phyloP scores from a whole-genome alignment of 2,888 invertebrate species.

The Chrysina gloriosa region DNA sequence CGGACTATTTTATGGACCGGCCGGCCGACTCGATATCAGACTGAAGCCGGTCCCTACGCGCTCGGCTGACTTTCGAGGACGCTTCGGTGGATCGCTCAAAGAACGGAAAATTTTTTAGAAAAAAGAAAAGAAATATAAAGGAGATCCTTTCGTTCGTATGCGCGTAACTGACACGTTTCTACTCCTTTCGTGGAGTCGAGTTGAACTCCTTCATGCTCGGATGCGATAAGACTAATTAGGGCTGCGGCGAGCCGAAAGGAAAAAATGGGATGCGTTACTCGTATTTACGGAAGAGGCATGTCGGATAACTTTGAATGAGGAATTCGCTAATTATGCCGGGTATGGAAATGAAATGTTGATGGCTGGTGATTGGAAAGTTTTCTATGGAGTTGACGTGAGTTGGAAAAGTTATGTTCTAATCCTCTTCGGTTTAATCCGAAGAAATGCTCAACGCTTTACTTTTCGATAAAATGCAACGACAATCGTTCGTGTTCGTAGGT shows the following conservation, averaged over 20 bases:
- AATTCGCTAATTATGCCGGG: too few relatives aligned
- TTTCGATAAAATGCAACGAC: too few relatives aligned
- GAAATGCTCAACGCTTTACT: too few relatives aligned
- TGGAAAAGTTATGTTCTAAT: too few relatives aligned
- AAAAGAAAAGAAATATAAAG: neutral
- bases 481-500: too few relatives aligned
- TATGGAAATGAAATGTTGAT: too few relatives aligned
- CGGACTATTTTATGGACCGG: conserved; percentile 60
- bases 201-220: conserved; percentile 7
- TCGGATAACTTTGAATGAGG: too few relatives aligned
- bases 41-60: neutral
- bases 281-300: neutral
- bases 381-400: too few relatives aligned
- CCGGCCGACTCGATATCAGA: neutral
- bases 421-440: too few relatives aligned
- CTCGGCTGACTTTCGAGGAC: neutral
- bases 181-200: conserved; percentile 27
- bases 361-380: too few relatives aligned
- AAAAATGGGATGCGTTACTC: neutral
- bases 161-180: conserved; percentile 22
- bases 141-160: neutral
- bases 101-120: neutral
- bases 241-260: too few relatives aligned
- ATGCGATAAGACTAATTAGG: conserved; percentile 13
- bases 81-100: neutral